A percentile compares a stretch with the other conserved stretches of the same genome.
These are phyloP conservation scores for Lepidurus arcticus DNA, from an alignment of 1,140 invertebrate genomes.

Conservation along the genomic window DNA sequence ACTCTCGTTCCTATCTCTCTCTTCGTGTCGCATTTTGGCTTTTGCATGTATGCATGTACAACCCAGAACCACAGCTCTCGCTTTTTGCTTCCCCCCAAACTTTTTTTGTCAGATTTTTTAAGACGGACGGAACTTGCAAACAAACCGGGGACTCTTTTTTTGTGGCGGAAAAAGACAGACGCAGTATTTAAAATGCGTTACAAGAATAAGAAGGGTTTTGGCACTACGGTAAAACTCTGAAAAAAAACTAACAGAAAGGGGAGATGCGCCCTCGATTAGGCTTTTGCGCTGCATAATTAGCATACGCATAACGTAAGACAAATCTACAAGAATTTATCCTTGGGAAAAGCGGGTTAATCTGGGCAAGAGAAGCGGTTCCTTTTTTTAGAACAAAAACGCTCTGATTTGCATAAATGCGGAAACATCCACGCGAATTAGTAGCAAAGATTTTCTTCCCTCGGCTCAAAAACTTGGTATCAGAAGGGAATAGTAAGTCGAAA, in stretches of 20 bases:
- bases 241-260: background rate
- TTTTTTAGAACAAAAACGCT: no score
- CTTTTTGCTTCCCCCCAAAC: background rate
- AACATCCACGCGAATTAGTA: no score
- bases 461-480: constrained; percentile 2
- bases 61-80: background rate
- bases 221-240: background rate
- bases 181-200: no score
- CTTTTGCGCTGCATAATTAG: background rate
- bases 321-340: background rate
- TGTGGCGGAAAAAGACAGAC: background rate
- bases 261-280: background rate
- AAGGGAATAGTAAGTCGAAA: background rate
- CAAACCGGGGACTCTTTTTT: background rate
- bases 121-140: constrained; percentile 5
- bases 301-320: background rate
- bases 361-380: no score
- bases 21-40: background rate
- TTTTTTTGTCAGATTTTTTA: background rate
- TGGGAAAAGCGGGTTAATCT: no score
- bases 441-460: background rate
- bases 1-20: no score
- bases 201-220: background rate
- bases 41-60: background rate
- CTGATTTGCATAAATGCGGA: no score